Evolutionary conservation across 2,113 vertebrate species (phyloP).

Genomic region (Sphyrna mokarran): DNA sequence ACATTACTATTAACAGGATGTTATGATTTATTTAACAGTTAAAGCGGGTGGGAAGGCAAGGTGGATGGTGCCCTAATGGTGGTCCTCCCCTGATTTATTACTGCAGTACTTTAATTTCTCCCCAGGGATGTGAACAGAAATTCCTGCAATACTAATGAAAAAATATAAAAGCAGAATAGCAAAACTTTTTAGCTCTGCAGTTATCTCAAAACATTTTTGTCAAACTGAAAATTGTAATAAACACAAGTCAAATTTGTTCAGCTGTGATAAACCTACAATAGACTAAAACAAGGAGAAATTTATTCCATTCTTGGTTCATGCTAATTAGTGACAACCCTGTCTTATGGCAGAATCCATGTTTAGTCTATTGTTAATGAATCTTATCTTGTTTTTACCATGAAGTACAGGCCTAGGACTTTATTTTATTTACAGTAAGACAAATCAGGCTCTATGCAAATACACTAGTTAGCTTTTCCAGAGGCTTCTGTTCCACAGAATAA

Average conservation of each 20-base stretch:
- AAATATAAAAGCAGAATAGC: neutral
- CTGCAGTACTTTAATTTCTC: constrained; percentile 65
- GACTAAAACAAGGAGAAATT: neutral
- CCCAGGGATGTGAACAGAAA: constrained; percentile 67
- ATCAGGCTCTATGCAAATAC: neutral
- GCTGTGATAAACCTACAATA: neutral
- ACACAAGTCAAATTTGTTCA: neutral
- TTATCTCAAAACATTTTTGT: neutral
- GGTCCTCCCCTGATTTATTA: constrained; percentile 67
- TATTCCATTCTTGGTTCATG: neutral
- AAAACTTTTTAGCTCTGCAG: neutral
- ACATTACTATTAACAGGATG: constrained; percentile 67
- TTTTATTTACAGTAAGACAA: neutral
- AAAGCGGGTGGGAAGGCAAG: constrained; percentile 69
- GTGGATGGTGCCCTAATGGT: constrained; percentile 70
- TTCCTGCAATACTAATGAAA: constrained; percentile 9
- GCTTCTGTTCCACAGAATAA: neutral
- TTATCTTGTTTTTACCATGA: neutral
- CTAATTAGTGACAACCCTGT: neutral
- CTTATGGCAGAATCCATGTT: neutral
- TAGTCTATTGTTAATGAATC: neutral
- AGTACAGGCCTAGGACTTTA: neutral
- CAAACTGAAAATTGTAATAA: neutral
- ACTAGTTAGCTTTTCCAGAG: neutral
- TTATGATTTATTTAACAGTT: constrained; percentile 76